These are phyloP conservation scores for Uria aalge DNA, from an alignment of 2,113 vertebrate species.

Conservation along the genomic window DNA sequence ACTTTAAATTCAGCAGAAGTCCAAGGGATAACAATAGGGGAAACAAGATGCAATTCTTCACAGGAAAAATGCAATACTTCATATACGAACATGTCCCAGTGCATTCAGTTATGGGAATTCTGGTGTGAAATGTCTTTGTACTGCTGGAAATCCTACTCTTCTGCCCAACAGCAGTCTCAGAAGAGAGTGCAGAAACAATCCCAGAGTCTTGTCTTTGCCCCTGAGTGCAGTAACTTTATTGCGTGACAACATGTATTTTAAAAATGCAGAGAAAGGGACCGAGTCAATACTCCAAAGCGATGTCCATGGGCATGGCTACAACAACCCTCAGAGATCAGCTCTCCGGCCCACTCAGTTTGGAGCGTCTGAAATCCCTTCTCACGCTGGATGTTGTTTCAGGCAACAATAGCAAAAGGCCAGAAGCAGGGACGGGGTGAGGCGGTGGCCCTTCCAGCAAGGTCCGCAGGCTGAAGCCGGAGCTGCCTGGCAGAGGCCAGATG, in stretches of 20 bases:
- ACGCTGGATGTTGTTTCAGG: background rate
- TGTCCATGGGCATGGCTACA: background rate
- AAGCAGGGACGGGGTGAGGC: background rate
- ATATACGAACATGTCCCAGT: background rate
- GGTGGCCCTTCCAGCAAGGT: background rate
- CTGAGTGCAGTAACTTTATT: background rate
- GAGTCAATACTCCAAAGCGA: background rate
- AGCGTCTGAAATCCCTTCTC: background rate
- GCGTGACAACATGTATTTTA: background rate
- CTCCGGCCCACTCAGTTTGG: background rate
- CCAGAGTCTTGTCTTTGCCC: background rate
- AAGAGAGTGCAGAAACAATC: background rate
- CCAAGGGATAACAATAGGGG: background rate
- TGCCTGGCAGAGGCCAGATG: background rate
- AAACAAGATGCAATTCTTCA: background rate
- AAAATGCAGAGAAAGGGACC: background rate
- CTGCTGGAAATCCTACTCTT: background rate
- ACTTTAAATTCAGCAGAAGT: background rate
- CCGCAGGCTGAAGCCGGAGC: background rate
- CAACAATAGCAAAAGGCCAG: background rate
- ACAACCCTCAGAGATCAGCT: background rate
- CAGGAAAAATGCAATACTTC: background rate
- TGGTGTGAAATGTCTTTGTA: background rate
- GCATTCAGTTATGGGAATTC: background rate
- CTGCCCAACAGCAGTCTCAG: background rate